Conservation (phyloP, 2,113 vertebrate genomes). For the Tupaia tana region DNA sequence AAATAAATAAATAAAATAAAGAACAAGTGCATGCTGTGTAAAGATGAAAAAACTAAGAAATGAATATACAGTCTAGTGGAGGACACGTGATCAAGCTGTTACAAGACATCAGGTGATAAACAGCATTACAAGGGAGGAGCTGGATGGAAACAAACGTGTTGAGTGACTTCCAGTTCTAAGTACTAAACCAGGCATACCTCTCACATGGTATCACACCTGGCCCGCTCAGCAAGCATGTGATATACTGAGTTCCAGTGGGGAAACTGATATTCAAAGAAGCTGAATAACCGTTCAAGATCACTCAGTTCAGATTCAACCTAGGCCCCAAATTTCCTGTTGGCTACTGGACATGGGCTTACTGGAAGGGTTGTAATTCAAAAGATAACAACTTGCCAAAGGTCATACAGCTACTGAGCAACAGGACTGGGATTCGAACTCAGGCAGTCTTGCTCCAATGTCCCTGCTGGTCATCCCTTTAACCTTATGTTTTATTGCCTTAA, state of each 20-base stretch:
- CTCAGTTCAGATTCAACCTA: background rate
- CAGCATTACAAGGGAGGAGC: background rate
- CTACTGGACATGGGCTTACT: background rate
- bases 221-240: background rate
- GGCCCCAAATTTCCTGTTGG: background rate
- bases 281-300: background rate
- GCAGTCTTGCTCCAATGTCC: background rate
- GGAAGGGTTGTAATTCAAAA: background rate
- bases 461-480: background rate
- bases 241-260: background rate
- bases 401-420: background rate
- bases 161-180: background rate
- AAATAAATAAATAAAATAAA: constrained; percentile 1
- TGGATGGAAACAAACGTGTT: background rate
- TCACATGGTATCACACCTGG: background rate
- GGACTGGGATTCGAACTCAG: background rate
- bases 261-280: background rate
- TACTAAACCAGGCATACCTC: background rate
- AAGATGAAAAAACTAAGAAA: background rate
- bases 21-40: background rate
- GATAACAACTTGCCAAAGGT: background rate
- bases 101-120: background rate
- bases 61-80: background rate
- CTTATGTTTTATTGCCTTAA: background rate
- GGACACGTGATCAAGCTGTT: background rate